A percentile compares a stretch with the other conserved stretches of the same genome.
These are phyloP conservation scores for Saturnia pavonia DNA, from an alignment of 2,888 invertebrate genomes.

Conservation along the genomic window DNA sequence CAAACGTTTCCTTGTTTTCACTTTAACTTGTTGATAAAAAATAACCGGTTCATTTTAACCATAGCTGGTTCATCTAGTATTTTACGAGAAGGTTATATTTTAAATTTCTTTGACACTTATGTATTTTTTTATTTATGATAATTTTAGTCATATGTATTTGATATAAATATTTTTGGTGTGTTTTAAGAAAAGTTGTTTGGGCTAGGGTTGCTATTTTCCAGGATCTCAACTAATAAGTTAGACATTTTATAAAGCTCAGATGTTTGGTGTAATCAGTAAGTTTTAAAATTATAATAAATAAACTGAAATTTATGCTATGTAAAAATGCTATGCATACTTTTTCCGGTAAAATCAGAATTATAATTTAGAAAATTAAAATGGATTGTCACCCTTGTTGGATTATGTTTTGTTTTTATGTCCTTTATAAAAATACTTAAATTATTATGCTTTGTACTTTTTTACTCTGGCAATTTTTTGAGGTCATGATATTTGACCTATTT, in stretches of 20 bases:
- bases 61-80: conserved; percentile 10
- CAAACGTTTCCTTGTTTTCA: conserved; percentile 21
- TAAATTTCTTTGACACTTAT: not conserved
- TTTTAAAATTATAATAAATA: too few relatives aligned
- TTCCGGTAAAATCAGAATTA: too few relatives aligned
- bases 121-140: conserved; percentile 8
- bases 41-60: conserved; percentile 10
- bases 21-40: conserved; percentile 11
- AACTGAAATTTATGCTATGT: too few relatives aligned
- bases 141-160: not conserved
- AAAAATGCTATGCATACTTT: too few relatives aligned
- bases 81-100: conserved; percentile 3
- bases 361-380: too few relatives aligned
- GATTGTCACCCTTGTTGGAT: too few relatives aligned
- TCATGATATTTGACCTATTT: not conserved
- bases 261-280: too few relatives aligned
- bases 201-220: not conserved
- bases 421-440: too few relatives aligned
- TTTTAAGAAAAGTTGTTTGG: not conserved
- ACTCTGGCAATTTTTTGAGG: too few relatives aligned
- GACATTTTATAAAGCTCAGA: not conserved
- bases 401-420: too few relatives aligned
- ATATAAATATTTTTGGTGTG: not conserved
- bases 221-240: not conserved
- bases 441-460: too few relatives aligned